Base-by-base conservation (phyloP, 2,113 vertebrate species). In the Salvelinus alpinus region DNA sequence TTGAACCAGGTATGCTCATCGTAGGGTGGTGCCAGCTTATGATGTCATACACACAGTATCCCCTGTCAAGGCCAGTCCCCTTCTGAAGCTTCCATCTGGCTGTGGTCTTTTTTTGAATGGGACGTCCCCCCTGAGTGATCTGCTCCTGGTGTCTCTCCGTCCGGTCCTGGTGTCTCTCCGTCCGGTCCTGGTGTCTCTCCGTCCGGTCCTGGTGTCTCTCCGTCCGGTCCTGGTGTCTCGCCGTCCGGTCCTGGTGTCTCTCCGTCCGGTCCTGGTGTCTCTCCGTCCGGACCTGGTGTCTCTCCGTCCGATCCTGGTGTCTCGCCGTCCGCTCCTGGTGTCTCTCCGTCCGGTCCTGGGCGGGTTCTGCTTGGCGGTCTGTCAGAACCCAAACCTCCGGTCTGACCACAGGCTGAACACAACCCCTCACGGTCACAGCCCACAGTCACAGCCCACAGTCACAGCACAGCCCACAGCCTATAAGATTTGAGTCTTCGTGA, bases 401-500 rank as follows among this genome's bases (percentile, higher is more conserved):
- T 80, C 87, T 75, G 85, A 77, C 71, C 83, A 6, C 83, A 80
- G 76, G 72, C 74, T 81, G 71, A 73, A 74, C 70, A 86, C 75
- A 77, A 75, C 54, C 78, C 82, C 70, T 48, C 80, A 69, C 57
- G 76, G 72, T 38, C 70, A 86, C 76, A 77, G 72, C 48, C 79
- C 82, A 69, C 57, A 77, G 71, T 38, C 70, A 86, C 76, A 77
- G 72, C 48, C 79, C 82, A 69, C 57, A 77, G 72, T 48, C 82
- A 69, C 51, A 48, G 9, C 82, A 69, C 57, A 51, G 11, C 18
- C 27, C 67, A 64, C 34, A 64, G 18, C 24, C 79, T 60, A 38
- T 27, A 62, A n/a, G 20, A 22, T 14, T 54, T 48, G 71, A 75
- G 84, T 83, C 75, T 90, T 91, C 85, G 88, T 80, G 83, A 81